Evolutionary conservation across 1,140 invertebrate species (phyloP), one percentile per base, ranked within the genome.

Genomic region (Amyelois transitella): DNA sequence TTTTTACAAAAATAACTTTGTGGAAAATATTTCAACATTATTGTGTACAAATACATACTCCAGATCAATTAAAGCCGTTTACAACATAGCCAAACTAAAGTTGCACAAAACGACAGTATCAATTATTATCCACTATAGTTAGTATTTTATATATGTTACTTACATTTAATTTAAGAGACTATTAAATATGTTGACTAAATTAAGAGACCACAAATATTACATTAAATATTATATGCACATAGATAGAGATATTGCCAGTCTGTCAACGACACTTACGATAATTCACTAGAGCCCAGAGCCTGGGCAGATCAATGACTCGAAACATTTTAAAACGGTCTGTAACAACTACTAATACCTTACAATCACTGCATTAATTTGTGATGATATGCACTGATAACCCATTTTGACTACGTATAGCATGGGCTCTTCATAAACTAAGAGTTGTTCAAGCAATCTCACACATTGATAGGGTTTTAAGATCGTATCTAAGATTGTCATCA

Each of bases 291-390:
- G 53, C 85, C 83, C 85, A 88, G 85, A 53, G 76, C 78, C 85
- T 88, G 85, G 77, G 77, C 74, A 62, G 48, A 70, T 84, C 68
- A 81, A 86, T 86, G 85, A 86, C 85, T 84, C 69, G 43, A 67
- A 86, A 84, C 70, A 62, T 75, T 85, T 85, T 76, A 83, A 85
- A 88, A 85, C 78, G 64, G 75, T 80, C 75, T 73, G 73, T 88
- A 85, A 88, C 81, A 86, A 78, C 85, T 88, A 88, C 81, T 86
- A 88, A 86, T 86, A 88, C 83, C 85, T 88, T 86, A 86, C 60
- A 78, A 84, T 83, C 83, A 84, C 85, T 88, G 85, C 79, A 77
- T 75, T 75, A 78, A 78, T 84, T 86, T 86, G 84, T 87, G 83
- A 85, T 88, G 85, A 88, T 88, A 88, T 88, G 85, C 85, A 88